These are phyloP conservation scores for Centropyge bicolor DNA, from an alignment of 2,797 vertebrate genomes.

Conservation along the genomic window DNA sequence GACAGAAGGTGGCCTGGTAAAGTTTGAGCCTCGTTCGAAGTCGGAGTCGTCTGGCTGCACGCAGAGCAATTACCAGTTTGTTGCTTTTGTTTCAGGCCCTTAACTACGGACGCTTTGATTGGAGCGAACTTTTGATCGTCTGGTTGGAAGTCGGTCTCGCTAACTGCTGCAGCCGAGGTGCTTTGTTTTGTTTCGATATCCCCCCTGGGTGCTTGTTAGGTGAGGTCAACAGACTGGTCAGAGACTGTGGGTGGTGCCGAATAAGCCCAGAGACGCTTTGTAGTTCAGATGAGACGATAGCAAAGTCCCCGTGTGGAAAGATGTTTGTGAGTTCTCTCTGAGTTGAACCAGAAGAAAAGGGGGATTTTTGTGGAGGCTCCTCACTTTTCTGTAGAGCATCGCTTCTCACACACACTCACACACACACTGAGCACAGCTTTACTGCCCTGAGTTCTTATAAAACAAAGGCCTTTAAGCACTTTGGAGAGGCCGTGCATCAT, in stretches of 20 bases:
- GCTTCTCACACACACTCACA: neutral
- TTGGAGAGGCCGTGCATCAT: constrained; percentile 24
- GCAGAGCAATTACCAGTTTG: neutral
- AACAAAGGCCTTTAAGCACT: constrained; percentile 45
- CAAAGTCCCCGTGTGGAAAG: constrained; percentile 27
- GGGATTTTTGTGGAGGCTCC: constrained; percentile 19
- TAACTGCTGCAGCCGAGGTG: constrained; percentile 21
- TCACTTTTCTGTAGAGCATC: neutral
- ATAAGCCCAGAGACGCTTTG: constrained; percentile 33
- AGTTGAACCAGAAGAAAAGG: constrained; percentile 21
- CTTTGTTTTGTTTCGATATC: constrained; percentile 31
- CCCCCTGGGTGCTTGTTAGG: constrained; percentile 57
- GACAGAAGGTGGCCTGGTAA: neutral
- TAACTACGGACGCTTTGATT: neutral
- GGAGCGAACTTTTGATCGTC: neutral
- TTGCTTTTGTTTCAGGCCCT: constrained; percentile 5
- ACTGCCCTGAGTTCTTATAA: constrained; percentile 22
- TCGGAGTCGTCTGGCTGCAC: neutral
- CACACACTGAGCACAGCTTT: constrained; percentile 9
- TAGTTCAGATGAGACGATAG: constrained; percentile 34
- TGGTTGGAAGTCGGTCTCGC: constrained; percentile 23
- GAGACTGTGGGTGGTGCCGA: constrained; percentile 29
- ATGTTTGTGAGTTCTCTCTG: constrained; percentile 33
- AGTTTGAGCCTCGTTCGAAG: neutral
- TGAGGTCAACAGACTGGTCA: constrained; percentile 44